phyloP scores from a whole-genome alignment of 64 coral and sea anemone species.

The Dendrophyllia cribrosa region DNA sequence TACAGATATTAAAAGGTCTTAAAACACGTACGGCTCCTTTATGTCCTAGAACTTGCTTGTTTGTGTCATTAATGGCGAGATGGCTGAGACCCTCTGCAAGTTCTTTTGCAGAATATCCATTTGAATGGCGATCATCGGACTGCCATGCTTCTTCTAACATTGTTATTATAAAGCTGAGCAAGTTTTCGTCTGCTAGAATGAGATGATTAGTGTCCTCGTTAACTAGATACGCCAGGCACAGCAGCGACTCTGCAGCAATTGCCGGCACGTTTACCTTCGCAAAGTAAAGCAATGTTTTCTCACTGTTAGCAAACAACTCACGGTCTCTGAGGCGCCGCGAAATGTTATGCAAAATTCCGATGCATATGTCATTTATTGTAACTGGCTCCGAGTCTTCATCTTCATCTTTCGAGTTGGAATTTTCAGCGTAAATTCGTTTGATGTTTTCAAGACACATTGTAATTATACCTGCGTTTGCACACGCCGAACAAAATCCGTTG shows the following conservation, averaged over 20 bases:
- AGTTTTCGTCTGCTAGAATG: slow-evolving; percentile 1
- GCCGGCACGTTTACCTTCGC: neutral
- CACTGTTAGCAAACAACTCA: slow-evolving; percentile 1
- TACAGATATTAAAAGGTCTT: slow-evolving; percentile 16
- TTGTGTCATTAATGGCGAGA: slow-evolving; percentile 29
- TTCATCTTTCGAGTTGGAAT: slow-evolving; percentile 3
- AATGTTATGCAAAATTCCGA: slow-evolving; percentile 33
- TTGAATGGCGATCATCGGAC: neutral
- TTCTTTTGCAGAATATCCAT: slow-evolving; percentile 26
- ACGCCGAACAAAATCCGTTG: slow-evolving; percentile 14
- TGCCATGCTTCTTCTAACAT: slow-evolving; percentile 2
- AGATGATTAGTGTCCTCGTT: slow-evolving; percentile 24
- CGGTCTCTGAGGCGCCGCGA: slow-evolving; percentile 14
- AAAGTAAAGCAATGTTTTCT: slow-evolving; percentile 19
- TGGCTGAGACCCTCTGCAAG: slow-evolving; percentile 40
- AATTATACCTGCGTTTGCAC: neutral
- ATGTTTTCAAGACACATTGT: slow-evolving; percentile 5
- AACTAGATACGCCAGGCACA: slow-evolving; percentile 1
- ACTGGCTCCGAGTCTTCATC: neutral
- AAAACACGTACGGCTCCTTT: slow-evolving; percentile 63
- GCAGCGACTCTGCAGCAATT: neutral
- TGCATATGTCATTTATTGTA: neutral
- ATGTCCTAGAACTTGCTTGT: slow-evolving; percentile 52
- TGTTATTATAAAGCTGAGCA: slow-evolving; percentile 12
- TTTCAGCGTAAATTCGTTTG: neutral